Base-by-base conservation (phyloP, 2,888 invertebrate species). In the Microchrysa polita region DNA sequence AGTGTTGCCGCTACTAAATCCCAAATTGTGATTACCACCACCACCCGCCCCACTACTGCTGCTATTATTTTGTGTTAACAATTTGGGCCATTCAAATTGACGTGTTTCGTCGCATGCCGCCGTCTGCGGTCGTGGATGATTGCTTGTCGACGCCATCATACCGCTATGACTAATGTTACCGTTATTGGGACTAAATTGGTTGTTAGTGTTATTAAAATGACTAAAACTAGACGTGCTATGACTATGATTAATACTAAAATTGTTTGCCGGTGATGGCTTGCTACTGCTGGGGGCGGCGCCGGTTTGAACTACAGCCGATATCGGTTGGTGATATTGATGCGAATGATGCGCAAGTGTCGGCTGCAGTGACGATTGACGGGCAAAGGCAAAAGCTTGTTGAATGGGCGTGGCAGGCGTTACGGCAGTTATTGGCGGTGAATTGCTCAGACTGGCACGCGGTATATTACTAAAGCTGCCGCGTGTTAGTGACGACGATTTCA, bases 381-480 rank as follows among this genome's bases (percentile, higher is more conserved):
- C 55, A 27, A 77, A 75, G 57, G 74, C 61, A n/a, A 18, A n/a
- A 18, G 27, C 23, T 52, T 61, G 18, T 44, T 23, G 18, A 12
- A 20, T 5, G 1, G 69, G 20, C 1, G 40, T n/a, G 22, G 22
- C 53, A 20, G 69, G 57, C 57, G 22, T 23, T 23, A 53, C 69
- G 75, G 27, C 44, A 67, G 53, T 48, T 69, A 57, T 69, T 55
- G 65, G 74, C 18, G 77, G 73, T 53, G 73, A 74, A 52, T 74
- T 76, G 60, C 63, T 76, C 22, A 84, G 81, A 76, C 83, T 85
- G 67, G 82, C 85, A 72, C 85, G 82, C 23, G 84, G 84, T 77
- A 84, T 84, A 77, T 65, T 77, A 60, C 81, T 83, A 59, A 83
- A 82, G 77, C 83, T 73, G 18, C 74, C 71, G 22, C 74, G 73